A percentile compares a stretch with the other conserved stretches of the same genome.
Evolutionary conservation across 2,888 invertebrate genomes (phyloP).

Genomic region (Ecliptopera silaceata): DNA sequence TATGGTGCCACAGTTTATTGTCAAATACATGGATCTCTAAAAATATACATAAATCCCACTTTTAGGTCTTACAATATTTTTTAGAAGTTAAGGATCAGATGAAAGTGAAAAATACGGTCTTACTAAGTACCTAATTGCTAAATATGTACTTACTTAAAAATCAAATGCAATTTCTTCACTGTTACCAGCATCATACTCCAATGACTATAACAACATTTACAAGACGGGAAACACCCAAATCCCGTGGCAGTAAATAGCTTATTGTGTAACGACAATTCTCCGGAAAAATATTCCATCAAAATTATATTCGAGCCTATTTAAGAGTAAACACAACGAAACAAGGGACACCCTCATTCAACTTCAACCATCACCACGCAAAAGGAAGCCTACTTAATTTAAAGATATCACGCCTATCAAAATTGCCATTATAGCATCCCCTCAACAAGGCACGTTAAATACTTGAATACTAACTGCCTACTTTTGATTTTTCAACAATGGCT

Average conservation of each 20-base stretch:
- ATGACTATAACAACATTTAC: neutral
- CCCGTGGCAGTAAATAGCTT: conserved; percentile 11
- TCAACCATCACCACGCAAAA: conserved; percentile 28
- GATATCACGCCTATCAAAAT: conserved; percentile 41
- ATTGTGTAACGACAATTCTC: conserved; percentile 19
- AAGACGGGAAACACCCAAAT: conserved; percentile 4
- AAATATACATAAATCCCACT: too few relatives aligned
- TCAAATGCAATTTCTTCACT: too few relatives aligned
- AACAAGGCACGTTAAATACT: conserved; percentile 51
- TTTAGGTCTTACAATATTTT: too few relatives aligned
- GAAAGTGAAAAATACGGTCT: too few relatives aligned
- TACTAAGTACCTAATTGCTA: too few relatives aligned
- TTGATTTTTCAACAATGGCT: conserved; percentile 77
- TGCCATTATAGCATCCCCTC: conserved; percentile 44
- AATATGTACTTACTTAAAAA: too few relatives aligned
- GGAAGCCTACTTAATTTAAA: conserved; percentile 39
- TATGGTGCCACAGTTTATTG: too few relatives aligned
- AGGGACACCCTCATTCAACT: conserved; percentile 26
- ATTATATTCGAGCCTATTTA: conserved; percentile 21
- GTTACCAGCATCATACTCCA: too few relatives aligned
- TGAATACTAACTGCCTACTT: conserved; percentile 79
- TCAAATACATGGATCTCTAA: too few relatives aligned
- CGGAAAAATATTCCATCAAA: conserved; percentile 25
- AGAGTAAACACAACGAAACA: conserved; percentile 23
- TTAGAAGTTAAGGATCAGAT: too few relatives aligned